Evolutionary conservation across 2,888 invertebrate genomes (phyloP).

Genomic region (Ectemnius lituratus): DNA sequence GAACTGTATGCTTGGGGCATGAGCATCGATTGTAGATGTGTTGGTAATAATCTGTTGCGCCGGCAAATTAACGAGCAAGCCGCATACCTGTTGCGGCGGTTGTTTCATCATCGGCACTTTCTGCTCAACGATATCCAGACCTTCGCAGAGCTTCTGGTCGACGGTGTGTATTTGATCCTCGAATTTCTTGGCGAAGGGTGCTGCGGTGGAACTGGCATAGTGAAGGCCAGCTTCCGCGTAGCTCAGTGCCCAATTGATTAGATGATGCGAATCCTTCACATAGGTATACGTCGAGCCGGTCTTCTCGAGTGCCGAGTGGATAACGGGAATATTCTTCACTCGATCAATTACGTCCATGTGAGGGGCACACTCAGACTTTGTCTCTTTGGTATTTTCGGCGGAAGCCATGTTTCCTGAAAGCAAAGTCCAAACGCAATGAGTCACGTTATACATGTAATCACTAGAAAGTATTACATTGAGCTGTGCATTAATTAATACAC

Average conservation of each 20-base stretch:
- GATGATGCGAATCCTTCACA: slow-evolving; percentile 79
- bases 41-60: too few species aligned
- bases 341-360: slow-evolving; percentile 74
- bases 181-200: slow-evolving; percentile 79
- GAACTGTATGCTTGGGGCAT: too few species aligned
- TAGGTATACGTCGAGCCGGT: slow-evolving; percentile 73
- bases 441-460: too few species aligned
- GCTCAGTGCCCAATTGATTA: slow-evolving; percentile 80
- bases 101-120: slow-evolving; percentile 81
- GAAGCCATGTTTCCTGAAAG: slow-evolving; percentile 54
- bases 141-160: slow-evolving; percentile 80
- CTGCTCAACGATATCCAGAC: slow-evolving; percentile 80
- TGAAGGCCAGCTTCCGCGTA: slow-evolving; percentile 80
- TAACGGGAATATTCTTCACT: slow-evolving; percentile 71
- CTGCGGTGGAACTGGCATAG: slow-evolving; percentile 79
- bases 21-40: too few species aligned
- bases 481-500: background rate
- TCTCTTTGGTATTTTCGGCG: slow-evolving; percentile 7
- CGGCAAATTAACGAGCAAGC: too few species aligned
- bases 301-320: slow-evolving; percentile 73
- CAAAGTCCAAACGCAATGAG: background rate
- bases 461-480: background rate
- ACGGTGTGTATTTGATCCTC: slow-evolving; percentile 80
- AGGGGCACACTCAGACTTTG: slow-evolving; percentile 41
- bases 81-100: slow-evolving; percentile 78